A percentile compares a stretch with the other conserved stretches of the same genome.
phyloP scores from a whole-genome alignment of 2,888 invertebrate genomes.

The Notodonta dromedarius region DNA sequence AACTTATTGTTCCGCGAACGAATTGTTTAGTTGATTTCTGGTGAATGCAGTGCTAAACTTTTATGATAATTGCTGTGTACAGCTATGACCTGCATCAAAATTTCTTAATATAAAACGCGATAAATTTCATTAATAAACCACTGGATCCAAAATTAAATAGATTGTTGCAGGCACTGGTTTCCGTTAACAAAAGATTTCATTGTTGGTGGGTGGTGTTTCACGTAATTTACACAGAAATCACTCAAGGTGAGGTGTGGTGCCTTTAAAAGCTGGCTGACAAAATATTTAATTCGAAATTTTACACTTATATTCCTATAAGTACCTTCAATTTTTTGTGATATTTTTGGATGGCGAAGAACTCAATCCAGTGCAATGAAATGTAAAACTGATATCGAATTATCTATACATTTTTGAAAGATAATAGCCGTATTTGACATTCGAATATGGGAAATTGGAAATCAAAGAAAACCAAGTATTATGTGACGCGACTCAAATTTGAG shows the following conservation, averaged over 20 bases:
- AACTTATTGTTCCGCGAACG: slow-evolving; percentile 27
- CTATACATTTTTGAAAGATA: too few relatives aligned
- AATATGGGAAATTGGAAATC: too few relatives aligned
- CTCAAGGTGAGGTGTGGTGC: slow-evolving; percentile 7
- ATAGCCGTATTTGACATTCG: too few relatives aligned
- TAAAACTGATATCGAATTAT: too few relatives aligned
- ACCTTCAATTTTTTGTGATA: too few relatives aligned
- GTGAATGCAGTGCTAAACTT: slow-evolving; percentile 7
- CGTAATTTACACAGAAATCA: slow-evolving; percentile 38
- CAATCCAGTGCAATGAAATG: too few relatives aligned
- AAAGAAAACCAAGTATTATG: too few relatives aligned
- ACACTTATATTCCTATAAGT: too few relatives aligned
- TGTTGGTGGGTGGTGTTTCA: slow-evolving; percentile 39
- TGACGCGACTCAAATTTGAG: too few relatives aligned
- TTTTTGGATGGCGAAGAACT: too few relatives aligned
- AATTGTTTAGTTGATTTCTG: slow-evolving; percentile 2
- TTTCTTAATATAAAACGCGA: slow-evolving; percentile 5
- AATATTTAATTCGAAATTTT: background rate
- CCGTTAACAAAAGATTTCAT: slow-evolving; percentile 48
- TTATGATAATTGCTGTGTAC: too few relatives aligned
- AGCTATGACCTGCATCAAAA: too few relatives aligned
- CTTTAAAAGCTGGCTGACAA: slow-evolving; percentile 18
- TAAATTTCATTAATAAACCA: slow-evolving; percentile 25
- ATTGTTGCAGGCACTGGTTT: slow-evolving; percentile 28
- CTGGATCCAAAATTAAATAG: slow-evolving; percentile 20